Evolutionary conservation across 2,888 invertebrate species (phyloP).

Genomic region (Lissonota sp.): DNA sequence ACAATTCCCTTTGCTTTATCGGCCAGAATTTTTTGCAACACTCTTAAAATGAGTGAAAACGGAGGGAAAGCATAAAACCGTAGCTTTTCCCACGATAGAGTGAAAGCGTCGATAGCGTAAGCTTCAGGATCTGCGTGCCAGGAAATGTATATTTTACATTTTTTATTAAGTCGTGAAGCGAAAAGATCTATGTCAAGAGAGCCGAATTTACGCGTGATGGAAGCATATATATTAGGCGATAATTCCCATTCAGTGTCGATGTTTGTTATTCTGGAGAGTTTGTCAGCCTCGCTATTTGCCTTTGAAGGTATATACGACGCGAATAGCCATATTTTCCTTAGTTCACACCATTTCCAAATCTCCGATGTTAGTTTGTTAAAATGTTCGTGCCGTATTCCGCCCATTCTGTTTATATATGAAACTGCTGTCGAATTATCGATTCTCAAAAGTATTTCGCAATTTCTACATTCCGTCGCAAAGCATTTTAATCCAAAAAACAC

Average conservation of each 20-base stretch:
- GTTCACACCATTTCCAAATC: conserved; percentile 52
- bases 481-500: conserved; percentile 6
- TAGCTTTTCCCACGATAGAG: conserved; percentile 55
- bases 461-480: conserved; percentile 32
- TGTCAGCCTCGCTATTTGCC: conserved; percentile 71
- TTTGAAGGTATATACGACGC: conserved; percentile 74
- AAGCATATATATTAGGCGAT: conserved; percentile 19
- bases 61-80: conserved; percentile 51
- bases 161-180: conserved; percentile 68
- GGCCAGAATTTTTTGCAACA: conserved; percentile 36
- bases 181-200: conserved; percentile 69
- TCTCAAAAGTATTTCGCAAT: conserved; percentile 44
- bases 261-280: conserved; percentile 66
- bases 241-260: conserved; percentile 66
- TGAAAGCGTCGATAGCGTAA: conserved; percentile 71
- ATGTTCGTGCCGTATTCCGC: conserved; percentile 29
- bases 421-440: conserved; percentile 51
- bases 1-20: conserved; percentile 49
- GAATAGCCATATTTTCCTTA: conserved; percentile 26
- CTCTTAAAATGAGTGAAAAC: conserved; percentile 41
- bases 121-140: conserved; percentile 70
- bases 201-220: conserved; percentile 41
- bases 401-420: conserved; percentile 48
- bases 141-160: conserved; percentile 70
- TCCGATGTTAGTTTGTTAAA: conserved; percentile 35